Evolutionary conservation across 2,797 vertebrate genomes (phyloP).

Genomic region (Hydrocynus forskahlii): DNA sequence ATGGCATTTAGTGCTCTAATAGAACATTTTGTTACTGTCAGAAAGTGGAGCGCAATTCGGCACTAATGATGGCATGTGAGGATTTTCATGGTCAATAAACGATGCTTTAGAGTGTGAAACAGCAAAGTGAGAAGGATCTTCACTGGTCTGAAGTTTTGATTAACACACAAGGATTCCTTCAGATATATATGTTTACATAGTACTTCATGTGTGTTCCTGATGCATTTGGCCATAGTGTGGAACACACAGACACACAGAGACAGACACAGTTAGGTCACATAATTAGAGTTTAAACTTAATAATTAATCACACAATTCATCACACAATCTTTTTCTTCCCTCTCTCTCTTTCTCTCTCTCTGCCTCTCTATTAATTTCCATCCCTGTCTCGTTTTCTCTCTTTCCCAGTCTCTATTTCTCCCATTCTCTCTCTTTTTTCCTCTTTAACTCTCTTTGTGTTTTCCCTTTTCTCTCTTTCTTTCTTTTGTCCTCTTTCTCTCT

Average conservation of each 20-base stretch:
- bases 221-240: neutral
- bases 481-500: neutral
- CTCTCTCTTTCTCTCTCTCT: neutral
- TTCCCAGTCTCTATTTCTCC: neutral
- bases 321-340: neutral
- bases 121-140: neutral
- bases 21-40: constrained; percentile 34
- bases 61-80: constrained; percentile 28
- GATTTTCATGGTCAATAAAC: constrained; percentile 8
- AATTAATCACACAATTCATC: no score
- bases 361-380: no score
- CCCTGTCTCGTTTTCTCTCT: neutral
- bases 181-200: neutral
- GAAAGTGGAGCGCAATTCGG: constrained; percentile 16
- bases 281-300: neutral
- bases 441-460: neutral
- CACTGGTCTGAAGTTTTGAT: neutral
- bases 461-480: neutral
- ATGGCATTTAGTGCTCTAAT: constrained; percentile 46
- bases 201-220: no score
- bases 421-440: neutral
- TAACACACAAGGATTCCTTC: neutral
- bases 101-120: constrained; percentile 17
- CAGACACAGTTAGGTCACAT: neutral
- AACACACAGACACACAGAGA: neutral